phyloP scores from a whole-genome alignment of 1,140 invertebrate genomes.

The Caenorhabditis inopinata region DNA sequence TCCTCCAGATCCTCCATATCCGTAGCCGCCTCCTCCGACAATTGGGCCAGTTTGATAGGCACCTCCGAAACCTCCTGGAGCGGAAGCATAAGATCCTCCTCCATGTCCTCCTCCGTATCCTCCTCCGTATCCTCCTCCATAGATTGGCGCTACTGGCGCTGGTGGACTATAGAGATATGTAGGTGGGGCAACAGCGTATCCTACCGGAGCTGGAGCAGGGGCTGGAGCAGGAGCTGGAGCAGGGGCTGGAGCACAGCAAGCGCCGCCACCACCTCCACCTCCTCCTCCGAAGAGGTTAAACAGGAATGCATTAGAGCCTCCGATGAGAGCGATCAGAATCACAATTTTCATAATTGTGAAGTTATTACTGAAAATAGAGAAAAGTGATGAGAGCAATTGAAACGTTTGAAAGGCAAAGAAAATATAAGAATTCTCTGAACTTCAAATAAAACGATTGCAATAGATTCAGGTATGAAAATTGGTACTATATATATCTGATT shows the following conservation, averaged over 20 bases:
- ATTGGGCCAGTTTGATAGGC: background rate
- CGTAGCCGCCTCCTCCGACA: background rate
- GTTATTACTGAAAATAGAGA: too few relatives aligned
- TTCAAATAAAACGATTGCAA: too few relatives aligned
- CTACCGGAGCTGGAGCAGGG: background rate
- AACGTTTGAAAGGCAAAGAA: too few relatives aligned
- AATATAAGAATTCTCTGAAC: too few relatives aligned
- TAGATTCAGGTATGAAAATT: too few relatives aligned
- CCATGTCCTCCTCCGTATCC: background rate
- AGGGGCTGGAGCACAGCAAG: background rate
- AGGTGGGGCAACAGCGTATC: conserved; percentile 16
- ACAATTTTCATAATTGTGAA: too few relatives aligned
- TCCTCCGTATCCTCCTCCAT: background rate
- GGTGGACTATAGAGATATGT: background rate
- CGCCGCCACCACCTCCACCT: conserved; percentile 1
- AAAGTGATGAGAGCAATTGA: too few relatives aligned
- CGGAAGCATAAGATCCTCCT: background rate
- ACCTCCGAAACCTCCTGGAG: too few relatives aligned
- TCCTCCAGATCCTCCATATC: background rate
- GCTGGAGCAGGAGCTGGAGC: background rate
- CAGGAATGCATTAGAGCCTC: conserved; percentile 36
- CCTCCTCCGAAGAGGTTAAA: background rate
- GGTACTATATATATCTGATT: too few relatives aligned
- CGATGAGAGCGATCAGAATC: background rate
- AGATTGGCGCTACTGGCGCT: background rate